A percentile compares a stretch with the other conserved stretches of the same genome.
These are phyloP conservation scores for Tipula helvola DNA, from an alignment of 2,888 invertebrate genomes.

Conservation along the genomic window DNA sequence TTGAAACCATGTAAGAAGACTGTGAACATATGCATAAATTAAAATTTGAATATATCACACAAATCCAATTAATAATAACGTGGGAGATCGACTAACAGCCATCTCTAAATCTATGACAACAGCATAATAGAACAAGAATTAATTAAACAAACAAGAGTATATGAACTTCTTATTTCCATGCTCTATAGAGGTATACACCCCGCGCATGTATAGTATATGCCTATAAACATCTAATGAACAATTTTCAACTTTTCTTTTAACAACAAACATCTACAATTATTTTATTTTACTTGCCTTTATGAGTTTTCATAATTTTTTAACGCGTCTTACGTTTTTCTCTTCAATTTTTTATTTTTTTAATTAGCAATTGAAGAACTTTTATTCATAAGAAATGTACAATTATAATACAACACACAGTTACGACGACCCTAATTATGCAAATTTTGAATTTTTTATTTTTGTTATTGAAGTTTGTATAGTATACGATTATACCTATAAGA, in stretches of 20 bases:
- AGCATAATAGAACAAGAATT: background rate
- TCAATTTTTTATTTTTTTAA: background rate
- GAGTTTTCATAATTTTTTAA: background rate
- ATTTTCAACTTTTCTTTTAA: background rate
- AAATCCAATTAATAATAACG: background rate
- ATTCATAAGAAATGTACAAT: background rate
- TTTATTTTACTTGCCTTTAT: background rate
- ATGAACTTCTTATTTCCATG: background rate
- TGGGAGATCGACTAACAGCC: background rate
- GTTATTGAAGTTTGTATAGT: background rate
- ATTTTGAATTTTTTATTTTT: background rate
- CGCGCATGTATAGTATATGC: background rate
- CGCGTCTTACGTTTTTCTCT: background rate
- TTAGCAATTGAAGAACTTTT: background rate
- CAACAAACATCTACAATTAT: background rate
- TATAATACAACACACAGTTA: conserved; percentile 4
- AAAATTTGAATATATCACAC: background rate
- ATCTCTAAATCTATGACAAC: background rate
- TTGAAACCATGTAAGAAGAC: background rate
- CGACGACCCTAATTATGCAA: background rate
- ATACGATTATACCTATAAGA: background rate
- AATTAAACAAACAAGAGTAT: background rate
- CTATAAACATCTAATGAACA: background rate
- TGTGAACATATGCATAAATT: background rate
- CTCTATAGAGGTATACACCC: no score